Conservation (phyloP, 2,888 invertebrate species). For the Ametastegia equiseti region DNA sequence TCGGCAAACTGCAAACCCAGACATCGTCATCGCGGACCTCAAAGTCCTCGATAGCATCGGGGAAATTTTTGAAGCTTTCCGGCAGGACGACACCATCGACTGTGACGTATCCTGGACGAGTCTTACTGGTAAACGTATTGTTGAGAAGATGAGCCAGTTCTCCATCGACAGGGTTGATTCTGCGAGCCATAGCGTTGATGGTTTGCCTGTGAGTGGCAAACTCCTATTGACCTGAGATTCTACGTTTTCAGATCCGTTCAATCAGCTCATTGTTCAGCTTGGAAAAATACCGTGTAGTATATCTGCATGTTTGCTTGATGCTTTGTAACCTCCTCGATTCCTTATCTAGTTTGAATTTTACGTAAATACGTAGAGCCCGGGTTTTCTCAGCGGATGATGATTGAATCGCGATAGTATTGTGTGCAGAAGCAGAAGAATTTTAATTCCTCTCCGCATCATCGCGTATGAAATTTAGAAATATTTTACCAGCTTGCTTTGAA, state of each 20-base stretch:
- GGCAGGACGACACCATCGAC: slow-evolving; percentile 69
- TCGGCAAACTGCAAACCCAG: slow-evolving; percentile 77
- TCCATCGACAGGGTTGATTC: background rate
- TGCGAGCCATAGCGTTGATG: background rate
- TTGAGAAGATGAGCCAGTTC: slow-evolving; percentile 2
- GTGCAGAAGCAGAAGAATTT: background rate
- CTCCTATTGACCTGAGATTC: background rate
- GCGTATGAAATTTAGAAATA: background rate
- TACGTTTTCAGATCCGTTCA: background rate
- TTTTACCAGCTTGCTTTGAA: background rate
- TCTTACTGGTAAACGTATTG: background rate
- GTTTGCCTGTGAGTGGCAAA: background rate
- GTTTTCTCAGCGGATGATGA: background rate
- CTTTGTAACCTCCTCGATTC: background rate
- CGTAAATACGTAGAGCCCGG: background rate
- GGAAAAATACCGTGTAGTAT: background rate
- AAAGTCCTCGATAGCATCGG: slow-evolving; percentile 70
- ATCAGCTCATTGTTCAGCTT: background rate
- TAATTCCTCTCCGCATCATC: background rate
- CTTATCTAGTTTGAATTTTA: background rate
- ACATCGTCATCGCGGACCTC: slow-evolving; percentile 75
- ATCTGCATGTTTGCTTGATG: too few species aligned
- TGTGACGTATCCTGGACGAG: slow-evolving; percentile 60
- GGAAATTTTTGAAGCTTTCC: slow-evolving; percentile 66
- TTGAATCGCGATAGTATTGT: background rate